Conservation (phyloP, 2,113 vertebrate genomes). For the Sinosuthora webbiana region DNA sequence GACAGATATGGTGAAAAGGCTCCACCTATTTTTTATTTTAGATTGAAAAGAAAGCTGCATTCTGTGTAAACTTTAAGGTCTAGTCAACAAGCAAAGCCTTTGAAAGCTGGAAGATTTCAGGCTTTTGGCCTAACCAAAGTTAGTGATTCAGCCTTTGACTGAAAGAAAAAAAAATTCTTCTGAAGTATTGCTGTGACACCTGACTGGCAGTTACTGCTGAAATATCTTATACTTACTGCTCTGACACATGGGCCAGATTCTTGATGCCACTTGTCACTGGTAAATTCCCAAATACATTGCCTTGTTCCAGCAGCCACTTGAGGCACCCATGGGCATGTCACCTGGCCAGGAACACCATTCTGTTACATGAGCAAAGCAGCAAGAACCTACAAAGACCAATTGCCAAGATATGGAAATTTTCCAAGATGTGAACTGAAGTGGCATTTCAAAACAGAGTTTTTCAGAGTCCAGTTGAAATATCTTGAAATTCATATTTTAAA, state of each 20-base stretch:
- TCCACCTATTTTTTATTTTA: background rate
- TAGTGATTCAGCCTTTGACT: background rate
- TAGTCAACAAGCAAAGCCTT: background rate
- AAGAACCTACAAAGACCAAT: background rate
- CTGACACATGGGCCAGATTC: background rate
- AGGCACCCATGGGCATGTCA: background rate
- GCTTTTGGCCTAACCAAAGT: background rate
- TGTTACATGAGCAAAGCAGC: accelerated
- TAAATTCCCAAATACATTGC: background rate
- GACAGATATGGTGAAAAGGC: background rate
- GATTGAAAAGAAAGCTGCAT: background rate
- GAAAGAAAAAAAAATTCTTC: background rate
- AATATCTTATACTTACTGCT: background rate
- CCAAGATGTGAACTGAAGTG: background rate
- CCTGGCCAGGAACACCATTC: background rate
- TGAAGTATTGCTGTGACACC: background rate
- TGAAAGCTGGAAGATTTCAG: background rate
- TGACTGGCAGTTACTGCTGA: background rate
- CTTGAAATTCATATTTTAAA: background rate
- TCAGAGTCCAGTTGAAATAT: background rate
- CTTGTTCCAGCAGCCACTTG: background rate
- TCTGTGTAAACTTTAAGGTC: background rate
- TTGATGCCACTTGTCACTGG: accelerated
- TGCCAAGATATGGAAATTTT: background rate
- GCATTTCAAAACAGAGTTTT: background rate